Percentiles rank a stretch among this genome's conserved stretches.
These are phyloP conservation scores for Pyrocephalus nanus DNA, from an alignment of 2,797 vertebrate species.

Conservation along the genomic window DNA sequence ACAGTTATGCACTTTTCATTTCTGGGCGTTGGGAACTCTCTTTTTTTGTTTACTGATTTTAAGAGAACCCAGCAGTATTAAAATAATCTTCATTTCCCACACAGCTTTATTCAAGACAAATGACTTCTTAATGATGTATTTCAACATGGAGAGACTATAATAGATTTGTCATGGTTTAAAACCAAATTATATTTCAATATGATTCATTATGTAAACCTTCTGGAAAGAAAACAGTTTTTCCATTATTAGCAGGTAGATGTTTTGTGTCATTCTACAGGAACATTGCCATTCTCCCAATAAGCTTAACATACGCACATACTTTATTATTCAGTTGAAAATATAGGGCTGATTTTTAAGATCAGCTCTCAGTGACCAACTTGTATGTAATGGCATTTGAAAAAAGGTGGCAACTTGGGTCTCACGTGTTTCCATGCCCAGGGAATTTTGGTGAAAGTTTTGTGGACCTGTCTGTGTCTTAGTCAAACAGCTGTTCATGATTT, in stretches of 20 bases:
- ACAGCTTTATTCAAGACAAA: conserved; percentile 4
- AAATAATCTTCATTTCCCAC: conserved; percentile 15
- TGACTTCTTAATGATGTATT: neutral
- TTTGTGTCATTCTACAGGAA: neutral
- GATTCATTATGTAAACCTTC: neutral
- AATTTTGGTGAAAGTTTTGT: neutral
- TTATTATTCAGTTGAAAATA: neutral
- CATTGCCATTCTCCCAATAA: neutral
- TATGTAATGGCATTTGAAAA: neutral
- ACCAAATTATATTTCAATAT: neutral
- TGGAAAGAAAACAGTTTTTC: neutral
- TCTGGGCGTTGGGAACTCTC: neutral
- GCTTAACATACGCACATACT: neutral
- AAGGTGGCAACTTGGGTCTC: no score
- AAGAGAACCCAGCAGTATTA: neutral
- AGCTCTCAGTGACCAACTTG: neutral
- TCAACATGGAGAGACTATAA: neutral
- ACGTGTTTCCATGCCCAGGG: neutral
- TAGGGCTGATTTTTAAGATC: neutral
- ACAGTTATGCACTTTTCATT: neutral
- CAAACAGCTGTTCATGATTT: neutral
- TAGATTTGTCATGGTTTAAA: neutral
- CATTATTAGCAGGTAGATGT: neutral
- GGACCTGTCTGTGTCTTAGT: neutral
- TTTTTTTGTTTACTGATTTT: conserved; percentile 45